phyloP scores from a whole-genome alignment of 2,888 invertebrate genomes.

The Pandemis corylana region DNA sequence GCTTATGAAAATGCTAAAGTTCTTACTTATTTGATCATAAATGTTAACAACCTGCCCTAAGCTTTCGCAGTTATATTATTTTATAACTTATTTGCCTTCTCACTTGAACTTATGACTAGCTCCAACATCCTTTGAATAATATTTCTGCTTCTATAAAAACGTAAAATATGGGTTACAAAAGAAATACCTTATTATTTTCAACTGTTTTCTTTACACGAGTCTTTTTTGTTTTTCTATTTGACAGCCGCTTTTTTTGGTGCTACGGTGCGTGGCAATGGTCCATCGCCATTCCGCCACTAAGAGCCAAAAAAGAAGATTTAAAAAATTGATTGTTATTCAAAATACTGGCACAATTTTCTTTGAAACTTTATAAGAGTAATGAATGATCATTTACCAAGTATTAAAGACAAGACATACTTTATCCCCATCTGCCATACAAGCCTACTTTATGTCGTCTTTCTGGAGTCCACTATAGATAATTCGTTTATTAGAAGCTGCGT shows the following conservation, averaged over 20 bases:
- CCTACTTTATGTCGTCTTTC: background rate
- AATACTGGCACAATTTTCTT: no score
- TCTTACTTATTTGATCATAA: constrained; percentile 26
- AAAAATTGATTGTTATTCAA: no score
- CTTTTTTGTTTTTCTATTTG: no score
- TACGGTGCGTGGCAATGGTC: no score
- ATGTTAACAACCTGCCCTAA: constrained; percentile 19
- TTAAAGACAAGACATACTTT: no score
- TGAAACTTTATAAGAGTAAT: no score
- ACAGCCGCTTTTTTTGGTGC: no score
- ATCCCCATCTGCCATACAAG: background rate
- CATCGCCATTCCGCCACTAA: no score
- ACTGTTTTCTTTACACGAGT: no score
- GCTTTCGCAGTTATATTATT: constrained; percentile 10
- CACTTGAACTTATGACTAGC: constrained; percentile 5
- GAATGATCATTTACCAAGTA: no score
- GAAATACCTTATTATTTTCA: no score
- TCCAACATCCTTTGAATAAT: constrained; percentile 1
- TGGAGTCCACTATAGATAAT: constrained; percentile 25
- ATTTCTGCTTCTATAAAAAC: background rate
- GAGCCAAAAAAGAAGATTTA: no score
- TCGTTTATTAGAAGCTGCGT: constrained; percentile 28
- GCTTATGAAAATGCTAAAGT: constrained; percentile 2
- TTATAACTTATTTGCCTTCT: constrained; percentile 17
- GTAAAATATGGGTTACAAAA: background rate